Conservation (phyloP, 2,113 vertebrate genomes). For the Aphyosemion australe region DNA sequence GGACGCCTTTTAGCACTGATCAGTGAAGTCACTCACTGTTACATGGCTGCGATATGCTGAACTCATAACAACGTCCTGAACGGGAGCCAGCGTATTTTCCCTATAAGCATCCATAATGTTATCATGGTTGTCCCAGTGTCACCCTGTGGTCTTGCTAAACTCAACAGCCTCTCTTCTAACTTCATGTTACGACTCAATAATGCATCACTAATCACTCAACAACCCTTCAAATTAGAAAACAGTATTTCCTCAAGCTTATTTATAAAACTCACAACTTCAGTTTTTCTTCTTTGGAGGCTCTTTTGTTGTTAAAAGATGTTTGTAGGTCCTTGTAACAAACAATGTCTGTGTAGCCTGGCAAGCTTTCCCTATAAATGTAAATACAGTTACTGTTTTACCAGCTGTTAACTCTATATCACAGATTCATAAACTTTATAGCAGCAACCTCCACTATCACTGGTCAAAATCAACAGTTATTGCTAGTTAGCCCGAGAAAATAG, state of each 20-base stretch:
- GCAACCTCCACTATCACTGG: too few species aligned
- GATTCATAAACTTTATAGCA: too few species aligned
- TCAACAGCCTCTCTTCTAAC: neutral
- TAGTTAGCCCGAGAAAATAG: too few species aligned
- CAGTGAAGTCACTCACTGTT: too few species aligned
- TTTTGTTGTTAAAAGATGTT: neutral
- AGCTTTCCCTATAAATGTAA: too few species aligned
- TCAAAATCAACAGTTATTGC: too few species aligned
- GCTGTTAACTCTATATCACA: neutral
- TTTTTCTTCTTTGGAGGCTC: neutral
- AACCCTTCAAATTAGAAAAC: constrained; percentile 6
- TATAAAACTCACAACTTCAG: neutral
- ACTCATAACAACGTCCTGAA: too few species aligned
- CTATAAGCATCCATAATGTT: constrained; percentile 2
- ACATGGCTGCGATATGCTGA: too few species aligned
- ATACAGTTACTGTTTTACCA: neutral
- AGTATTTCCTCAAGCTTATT: constrained; percentile 1
- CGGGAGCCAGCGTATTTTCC: too few species aligned
- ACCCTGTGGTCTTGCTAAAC: constrained; percentile 5
- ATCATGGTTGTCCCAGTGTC: constrained; percentile 14
- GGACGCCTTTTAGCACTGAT: too few species aligned
- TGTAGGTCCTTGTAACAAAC: neutral
- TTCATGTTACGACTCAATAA: constrained; percentile 1
- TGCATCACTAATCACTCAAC: neutral
- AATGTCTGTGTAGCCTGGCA: neutral